Conservation (phyloP, 2,797 vertebrate genomes). For the Leptatherina wallacei region DNA sequence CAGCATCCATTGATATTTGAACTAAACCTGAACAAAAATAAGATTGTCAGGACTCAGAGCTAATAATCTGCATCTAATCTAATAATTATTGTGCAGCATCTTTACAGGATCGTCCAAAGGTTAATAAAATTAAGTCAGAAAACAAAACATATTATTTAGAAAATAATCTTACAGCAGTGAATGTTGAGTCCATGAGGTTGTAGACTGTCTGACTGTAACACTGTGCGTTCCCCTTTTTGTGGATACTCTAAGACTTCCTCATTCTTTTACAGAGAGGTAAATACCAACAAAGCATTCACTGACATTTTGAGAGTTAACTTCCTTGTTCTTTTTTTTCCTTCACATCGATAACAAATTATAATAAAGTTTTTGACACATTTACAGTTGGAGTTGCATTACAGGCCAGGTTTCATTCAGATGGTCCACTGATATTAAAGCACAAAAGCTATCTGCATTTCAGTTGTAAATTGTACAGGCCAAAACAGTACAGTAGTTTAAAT, state of each 20-base stretch:
- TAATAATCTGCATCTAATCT: not conserved
- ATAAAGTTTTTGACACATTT: not conserved
- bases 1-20: slow-evolving; percentile 31
- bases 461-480: not conserved
- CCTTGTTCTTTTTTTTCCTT: slow-evolving; percentile 35
- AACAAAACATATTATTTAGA: not conserved
- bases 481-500: not conserved
- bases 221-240: slow-evolving; percentile 35
- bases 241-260: slow-evolving; percentile 70
- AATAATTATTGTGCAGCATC: not conserved
- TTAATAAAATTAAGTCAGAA: not conserved
- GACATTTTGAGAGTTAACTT: slow-evolving; percentile 21
- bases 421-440: not conserved
- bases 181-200: slow-evolving; percentile 8
- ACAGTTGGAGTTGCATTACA: not conserved
- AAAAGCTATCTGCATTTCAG: slow-evolving; percentile 11
- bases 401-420: not conserved
- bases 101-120: not conserved
- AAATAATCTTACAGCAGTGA: not conserved
- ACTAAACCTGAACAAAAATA: not conserved
- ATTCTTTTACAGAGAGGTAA: slow-evolving; percentile 60
- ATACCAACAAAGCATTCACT: slow-evolving; percentile 23
- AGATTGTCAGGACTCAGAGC: not conserved
- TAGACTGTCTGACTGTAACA: slow-evolving; percentile 12
- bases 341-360: not conserved